Base-by-base conservation (phyloP, 2,888 invertebrate genomes). In the Ectobius pallidus region DNA sequence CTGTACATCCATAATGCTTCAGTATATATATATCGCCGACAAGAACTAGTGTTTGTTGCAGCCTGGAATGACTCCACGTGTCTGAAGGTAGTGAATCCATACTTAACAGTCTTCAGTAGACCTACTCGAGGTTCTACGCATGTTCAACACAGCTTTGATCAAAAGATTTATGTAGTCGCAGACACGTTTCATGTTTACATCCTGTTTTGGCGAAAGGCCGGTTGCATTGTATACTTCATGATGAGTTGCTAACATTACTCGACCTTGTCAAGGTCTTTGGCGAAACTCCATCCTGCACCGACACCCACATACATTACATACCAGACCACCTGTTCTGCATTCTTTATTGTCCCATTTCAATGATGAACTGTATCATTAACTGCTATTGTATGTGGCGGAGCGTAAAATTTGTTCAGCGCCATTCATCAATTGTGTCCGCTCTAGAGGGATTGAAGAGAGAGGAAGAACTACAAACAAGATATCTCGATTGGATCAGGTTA, bases 211-310 rank as follows among this genome's bases (percentile, higher is more conserved):
- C 30, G 14, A 30, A 25, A 14, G 30, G 16, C 30, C 27, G 58
- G 4, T 30, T 14, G 16, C 27, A 14, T 14, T 25, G 25, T 20
- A 20, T 22, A 2, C 20, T 3, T 18, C 20, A 49, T 49, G 18
- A 49, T 1, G 49, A 3, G 1, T 20, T 18, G 20, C 20, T 14
- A 20, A 58, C 30, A 16, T 3, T 58, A 9, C 34, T 34, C 58
- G 58, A 58, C 58, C 58, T 58, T 58, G 58, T 7, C 30, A 58
- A 58, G 22, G 58, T 58, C 58, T 30, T 58, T 58, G 30, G 58
- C 32, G 32, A 55, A 30, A 3, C 58, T 58, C 30, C 30, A 16
- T 58, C 58, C 6, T n/a, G 30, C 52, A 22, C 52, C 2, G 52
- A 18, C 18, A 49, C 52, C 22, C 52, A 25, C 52, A 52, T 14